Evolutionary conservation across 2,888 invertebrate species (phyloP).

Genomic region (Thymelicus lineola): DNA sequence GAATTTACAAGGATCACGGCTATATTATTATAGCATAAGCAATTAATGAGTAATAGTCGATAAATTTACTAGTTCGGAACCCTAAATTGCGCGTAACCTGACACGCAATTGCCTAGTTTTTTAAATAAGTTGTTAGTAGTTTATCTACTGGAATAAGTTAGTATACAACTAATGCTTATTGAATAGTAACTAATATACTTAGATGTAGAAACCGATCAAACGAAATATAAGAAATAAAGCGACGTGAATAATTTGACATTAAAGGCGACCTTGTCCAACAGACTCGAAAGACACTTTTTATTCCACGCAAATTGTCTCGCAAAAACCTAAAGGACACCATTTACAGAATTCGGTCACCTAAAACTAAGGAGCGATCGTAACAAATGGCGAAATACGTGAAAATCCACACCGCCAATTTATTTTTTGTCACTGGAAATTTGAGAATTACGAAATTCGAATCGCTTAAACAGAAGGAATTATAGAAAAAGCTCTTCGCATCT

Average conservation of each 20-base stretch:
- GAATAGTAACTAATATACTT: no score
- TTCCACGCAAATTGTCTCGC: constrained; percentile 10
- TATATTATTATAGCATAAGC: no score
- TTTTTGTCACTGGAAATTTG: constrained; percentile 81
- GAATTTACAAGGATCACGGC: no score
- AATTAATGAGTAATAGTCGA: no score
- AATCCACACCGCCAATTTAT: constrained; percentile 80
- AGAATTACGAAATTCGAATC: constrained; percentile 84
- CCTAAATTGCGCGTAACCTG: no score
- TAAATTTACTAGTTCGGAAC: no score
- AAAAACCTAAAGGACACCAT: constrained; percentile 16
- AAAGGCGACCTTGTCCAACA: background rate
- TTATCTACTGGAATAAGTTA: no score
- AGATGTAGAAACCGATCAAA: background rate
- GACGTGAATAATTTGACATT: background rate
- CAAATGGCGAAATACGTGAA: constrained; percentile 64
- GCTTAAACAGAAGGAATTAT: constrained; percentile 81
- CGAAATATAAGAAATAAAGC: background rate
- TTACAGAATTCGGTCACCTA: constrained; percentile 34
- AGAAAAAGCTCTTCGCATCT: constrained; percentile 83
- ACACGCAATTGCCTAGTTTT: no score
- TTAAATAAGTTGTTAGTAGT: no score
- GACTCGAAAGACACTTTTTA: background rate
- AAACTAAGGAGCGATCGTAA: constrained; percentile 58
- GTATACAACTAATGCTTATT: no score